These are phyloP conservation scores for Argyra leucocephala DNA, from an alignment of 2,888 invertebrate genomes.

Conservation along the genomic window DNA sequence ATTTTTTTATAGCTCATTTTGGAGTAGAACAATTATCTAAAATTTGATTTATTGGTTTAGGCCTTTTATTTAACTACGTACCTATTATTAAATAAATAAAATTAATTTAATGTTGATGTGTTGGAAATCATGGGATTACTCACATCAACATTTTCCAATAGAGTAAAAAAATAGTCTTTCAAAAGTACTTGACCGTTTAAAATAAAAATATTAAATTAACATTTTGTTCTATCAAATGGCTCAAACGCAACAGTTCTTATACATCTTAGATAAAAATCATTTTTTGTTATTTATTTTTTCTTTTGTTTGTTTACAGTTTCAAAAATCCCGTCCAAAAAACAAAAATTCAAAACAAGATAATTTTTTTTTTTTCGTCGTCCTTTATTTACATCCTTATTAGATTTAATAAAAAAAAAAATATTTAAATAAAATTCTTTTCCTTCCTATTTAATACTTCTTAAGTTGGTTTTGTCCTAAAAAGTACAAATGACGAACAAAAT, in stretches of 20 bases:
- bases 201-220: no score
- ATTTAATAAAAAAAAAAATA: neutral
- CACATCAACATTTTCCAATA: no score
- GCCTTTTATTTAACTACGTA: no score
- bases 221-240: neutral
- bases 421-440: neutral
- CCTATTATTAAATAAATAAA: no score
- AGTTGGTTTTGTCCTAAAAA: neutral
- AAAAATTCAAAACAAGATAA: neutral
- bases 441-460: neutral
- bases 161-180: no score
- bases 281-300: neutral
- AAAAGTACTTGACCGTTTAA: no score
- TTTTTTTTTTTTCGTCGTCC: neutral
- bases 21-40: no score
- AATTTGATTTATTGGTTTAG: no score
- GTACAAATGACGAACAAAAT: neutral
- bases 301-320: neutral
- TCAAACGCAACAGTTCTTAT: neutral
- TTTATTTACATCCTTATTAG: conserved; percentile 1
- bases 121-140: no score
- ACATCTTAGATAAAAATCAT: no score
- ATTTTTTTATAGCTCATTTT: no score
- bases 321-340: neutral
- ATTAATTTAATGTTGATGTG: no score